Conservation (phyloP, 2,797 vertebrate genomes). For the Cuniculus paca region DNA sequence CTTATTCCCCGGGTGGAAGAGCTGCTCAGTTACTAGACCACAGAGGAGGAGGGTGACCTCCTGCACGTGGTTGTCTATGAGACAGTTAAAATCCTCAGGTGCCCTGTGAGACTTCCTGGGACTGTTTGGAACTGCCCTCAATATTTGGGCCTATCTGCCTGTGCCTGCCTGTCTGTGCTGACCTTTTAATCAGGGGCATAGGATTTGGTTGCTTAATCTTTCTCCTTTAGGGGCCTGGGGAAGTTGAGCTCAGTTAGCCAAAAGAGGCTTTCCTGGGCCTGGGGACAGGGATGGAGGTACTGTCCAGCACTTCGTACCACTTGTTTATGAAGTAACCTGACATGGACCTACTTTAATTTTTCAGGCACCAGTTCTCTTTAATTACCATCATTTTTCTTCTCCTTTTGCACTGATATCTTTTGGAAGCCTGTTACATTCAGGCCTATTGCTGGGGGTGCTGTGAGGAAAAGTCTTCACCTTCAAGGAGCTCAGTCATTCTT, state of each 20-base stretch:
- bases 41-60: not conserved
- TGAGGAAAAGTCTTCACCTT: not conserved
- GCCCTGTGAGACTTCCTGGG: not conserved
- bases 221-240: not conserved
- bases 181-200: not conserved
- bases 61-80: not conserved
- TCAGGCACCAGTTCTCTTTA: not conserved
- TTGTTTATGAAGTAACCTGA: not conserved
- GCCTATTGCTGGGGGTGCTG: not conserved
- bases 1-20: not conserved
- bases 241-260: not conserved
- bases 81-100: not conserved
- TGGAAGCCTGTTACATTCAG: not conserved
- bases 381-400: not conserved
- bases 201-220: not conserved
- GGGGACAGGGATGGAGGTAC: not conserved
- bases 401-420: not conserved
- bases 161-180: not conserved
- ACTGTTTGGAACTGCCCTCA: not conserved
- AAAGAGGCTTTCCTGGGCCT: not conserved
- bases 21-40: not conserved
- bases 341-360: not conserved
- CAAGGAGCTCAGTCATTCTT: not conserved
- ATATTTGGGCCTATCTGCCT: not conserved
- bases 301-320: not conserved